Percentiles rank a stretch among this genome's conserved stretches.
phyloP scores from a whole-genome alignment of 2,797 vertebrate genomes.

The Tragopan temminckii region DNA sequence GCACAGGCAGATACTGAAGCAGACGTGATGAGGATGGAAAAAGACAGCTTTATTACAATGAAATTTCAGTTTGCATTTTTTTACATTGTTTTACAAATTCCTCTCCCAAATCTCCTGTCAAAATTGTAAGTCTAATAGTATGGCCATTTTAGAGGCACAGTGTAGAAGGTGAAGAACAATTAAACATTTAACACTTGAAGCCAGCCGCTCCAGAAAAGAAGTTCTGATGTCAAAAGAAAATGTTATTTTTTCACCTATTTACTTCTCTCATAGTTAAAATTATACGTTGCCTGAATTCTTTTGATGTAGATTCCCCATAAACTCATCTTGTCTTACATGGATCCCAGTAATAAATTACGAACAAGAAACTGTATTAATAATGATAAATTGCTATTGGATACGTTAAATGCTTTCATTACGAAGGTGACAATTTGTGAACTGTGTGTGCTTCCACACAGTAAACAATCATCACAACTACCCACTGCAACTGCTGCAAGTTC shows the following conservation, averaged over 20 bases:
- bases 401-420: not conserved
- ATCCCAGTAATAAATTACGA: not conserved
- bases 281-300: not conserved
- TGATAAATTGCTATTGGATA: not conserved
- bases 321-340: not conserved
- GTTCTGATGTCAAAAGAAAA: not conserved
- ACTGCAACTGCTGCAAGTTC: not conserved
- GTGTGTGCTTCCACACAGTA: not conserved
- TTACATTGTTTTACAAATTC: not conserved
- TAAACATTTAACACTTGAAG: not conserved
- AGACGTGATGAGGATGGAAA: not conserved
- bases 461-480: not conserved
- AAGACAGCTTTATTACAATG: not conserved
- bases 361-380: not conserved
- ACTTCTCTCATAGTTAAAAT: not conserved
- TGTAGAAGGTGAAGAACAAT: not conserved
- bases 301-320: not conserved
- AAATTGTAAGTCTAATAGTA: not conserved
- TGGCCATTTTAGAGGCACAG: not conserved
- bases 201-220: not conserved
- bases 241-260: not conserved
- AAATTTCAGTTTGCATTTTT: not conserved
- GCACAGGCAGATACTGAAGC: not conserved
- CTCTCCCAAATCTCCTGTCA: not conserved
- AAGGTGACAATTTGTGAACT: not conserved